Evolutionary conservation across 2,797 vertebrate genomes (phyloP).

Genomic region (Melanotaenia pygmaea): DNA sequence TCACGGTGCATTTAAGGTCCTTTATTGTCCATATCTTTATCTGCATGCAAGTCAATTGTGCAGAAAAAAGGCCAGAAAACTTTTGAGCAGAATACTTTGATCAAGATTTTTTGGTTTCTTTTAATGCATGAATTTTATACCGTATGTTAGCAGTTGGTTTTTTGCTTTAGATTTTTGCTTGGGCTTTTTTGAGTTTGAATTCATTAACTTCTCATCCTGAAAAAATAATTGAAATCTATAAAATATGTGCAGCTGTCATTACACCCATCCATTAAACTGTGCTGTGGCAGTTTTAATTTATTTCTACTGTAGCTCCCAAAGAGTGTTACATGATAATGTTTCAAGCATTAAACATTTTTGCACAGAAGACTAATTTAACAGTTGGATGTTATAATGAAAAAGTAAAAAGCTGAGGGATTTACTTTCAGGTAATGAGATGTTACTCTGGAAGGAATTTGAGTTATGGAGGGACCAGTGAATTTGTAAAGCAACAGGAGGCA

Average conservation of each 20-base stretch:
- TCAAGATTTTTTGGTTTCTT: neutral
- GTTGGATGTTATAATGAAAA: neutral
- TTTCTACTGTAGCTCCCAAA: neutral
- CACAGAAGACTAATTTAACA: neutral
- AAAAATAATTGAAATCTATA: no score
- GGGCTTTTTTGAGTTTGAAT: neutral
- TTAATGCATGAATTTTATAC: neutral
- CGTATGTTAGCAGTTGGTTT: neutral
- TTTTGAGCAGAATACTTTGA: neutral
- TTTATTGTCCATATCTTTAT: neutral
- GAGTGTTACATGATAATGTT: neutral
- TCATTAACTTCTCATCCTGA: neutral
- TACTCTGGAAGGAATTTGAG: neutral
- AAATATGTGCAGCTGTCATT: neutral
- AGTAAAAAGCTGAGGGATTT: neutral
- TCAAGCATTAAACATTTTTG: neutral
- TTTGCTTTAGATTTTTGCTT: neutral
- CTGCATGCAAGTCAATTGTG: neutral
- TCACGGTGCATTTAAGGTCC: no score
- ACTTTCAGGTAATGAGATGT: conserved; percentile 1
- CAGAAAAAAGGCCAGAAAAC: neutral
- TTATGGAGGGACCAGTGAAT: neutral
- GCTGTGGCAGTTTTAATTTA: neutral
- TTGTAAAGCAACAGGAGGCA: conserved; percentile 1
- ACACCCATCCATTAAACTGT: neutral